Evolutionary conservation across 1,140 invertebrate genomes (phyloP).

Genomic region (Aphidius ervi): DNA sequence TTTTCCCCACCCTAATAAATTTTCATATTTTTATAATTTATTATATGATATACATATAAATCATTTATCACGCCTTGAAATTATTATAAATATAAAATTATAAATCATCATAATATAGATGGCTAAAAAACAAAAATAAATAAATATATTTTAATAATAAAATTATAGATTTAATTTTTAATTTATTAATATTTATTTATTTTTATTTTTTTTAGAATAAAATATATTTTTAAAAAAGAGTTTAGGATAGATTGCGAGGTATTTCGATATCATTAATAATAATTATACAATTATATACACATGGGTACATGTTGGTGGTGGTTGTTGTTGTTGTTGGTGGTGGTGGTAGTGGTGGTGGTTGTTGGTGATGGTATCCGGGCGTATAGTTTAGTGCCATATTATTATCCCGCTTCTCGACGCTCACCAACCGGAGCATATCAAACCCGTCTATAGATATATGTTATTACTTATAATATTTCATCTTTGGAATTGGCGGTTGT

Average conservation of each 20-base stretch:
- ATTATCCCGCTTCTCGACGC: slow-evolving; percentile 47
- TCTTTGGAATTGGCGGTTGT: slow-evolving; percentile 54
- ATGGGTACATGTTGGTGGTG: slow-evolving; percentile 29
- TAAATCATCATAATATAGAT: no score
- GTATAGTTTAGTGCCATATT: slow-evolving; percentile 54
- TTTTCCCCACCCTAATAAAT: no score
- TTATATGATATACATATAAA: no score
- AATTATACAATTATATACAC: slow-evolving; percentile 57
- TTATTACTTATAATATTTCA: slow-evolving; percentile 58
- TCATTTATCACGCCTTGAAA: no score
- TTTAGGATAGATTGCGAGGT: slow-evolving; percentile 43
- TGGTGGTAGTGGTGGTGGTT: no score
- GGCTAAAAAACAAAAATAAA: no score
- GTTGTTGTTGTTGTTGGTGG: not conserved
- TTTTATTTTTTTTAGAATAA: not conserved
- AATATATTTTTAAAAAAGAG: not conserved
- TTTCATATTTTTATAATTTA: no score
- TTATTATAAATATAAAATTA: no score
- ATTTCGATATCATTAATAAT: slow-evolving; percentile 55
- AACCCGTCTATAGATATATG: slow-evolving; percentile 47
- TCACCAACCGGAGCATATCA: slow-evolving; percentile 24
- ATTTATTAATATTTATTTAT: no score
- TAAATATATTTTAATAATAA: no score
- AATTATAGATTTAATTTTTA: no score
- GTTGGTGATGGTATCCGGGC: slow-evolving; percentile 33